Percentiles rank a stretch among this genome's conserved stretches.
Conservation (phyloP, 2,888 invertebrate species). For the Conomelus anceps region DNA sequence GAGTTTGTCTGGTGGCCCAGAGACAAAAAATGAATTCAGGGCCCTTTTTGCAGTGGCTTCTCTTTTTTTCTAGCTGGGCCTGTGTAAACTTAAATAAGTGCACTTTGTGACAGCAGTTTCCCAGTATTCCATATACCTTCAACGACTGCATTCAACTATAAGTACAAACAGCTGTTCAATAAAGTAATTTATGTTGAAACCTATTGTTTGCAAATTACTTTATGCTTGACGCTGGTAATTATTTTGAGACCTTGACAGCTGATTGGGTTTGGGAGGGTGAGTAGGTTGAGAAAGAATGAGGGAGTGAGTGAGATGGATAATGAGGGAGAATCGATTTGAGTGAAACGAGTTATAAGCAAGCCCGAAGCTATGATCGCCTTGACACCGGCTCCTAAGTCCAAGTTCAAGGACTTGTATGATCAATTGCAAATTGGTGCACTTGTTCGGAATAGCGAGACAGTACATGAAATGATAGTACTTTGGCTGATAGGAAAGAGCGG, state of each 20-base stretch:
- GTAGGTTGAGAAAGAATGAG: too few relatives aligned
- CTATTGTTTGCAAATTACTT: neutral
- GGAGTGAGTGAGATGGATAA: neutral
- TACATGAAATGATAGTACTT: too few relatives aligned
- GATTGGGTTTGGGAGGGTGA: neutral
- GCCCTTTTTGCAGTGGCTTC: too few relatives aligned
- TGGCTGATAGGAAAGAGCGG: neutral
- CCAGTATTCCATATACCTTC: neutral
- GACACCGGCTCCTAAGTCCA: neutral
- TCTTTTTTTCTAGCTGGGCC: too few relatives aligned
- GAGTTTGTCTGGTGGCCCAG: too few relatives aligned
- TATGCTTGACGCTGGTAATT: neutral
- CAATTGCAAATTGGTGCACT: neutral
- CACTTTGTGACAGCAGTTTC: neutral
- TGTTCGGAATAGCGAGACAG: too few relatives aligned
- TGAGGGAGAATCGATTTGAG: neutral
- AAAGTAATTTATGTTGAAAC: neutral
- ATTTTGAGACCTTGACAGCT: neutral
- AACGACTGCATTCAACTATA: neutral
- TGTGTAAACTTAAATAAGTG: too few relatives aligned
- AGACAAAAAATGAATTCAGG: too few relatives aligned
- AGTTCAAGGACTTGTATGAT: neutral
- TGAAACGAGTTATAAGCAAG: neutral
- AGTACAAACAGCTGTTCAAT: neutral
- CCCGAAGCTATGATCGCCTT: neutral